Percentiles rank a stretch among this genome's conserved stretches.
phyloP scores from a whole-genome alignment of 2,113 vertebrate genomes.

The Nasalis larvatus region DNA sequence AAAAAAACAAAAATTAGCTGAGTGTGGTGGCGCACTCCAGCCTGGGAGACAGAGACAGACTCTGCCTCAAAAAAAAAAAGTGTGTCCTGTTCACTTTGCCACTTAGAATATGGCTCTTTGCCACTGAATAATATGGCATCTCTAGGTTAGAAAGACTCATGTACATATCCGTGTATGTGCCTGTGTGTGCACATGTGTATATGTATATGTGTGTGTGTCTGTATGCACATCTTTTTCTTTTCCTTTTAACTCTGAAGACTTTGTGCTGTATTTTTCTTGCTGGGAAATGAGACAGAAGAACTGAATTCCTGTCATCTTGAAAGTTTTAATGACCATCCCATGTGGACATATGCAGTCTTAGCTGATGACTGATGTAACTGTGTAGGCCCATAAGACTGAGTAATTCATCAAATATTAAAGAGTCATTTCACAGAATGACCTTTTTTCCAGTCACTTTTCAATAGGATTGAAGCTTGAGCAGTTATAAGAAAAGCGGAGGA shows the following conservation, averaged over 20 bases:
- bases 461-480: conserved; percentile 1
- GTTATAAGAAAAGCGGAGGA: conserved; percentile 24
- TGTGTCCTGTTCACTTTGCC: background rate
- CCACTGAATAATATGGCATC: conserved; percentile 11
- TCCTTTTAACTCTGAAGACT: conserved; percentile 19
- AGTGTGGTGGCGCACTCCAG: too few species aligned
- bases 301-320: background rate
- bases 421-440: conserved; percentile 35
- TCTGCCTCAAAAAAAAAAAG: background rate
- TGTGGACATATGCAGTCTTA: conserved; percentile 13
- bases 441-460: conserved; percentile 52
- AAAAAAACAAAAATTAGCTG: too few species aligned
- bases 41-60: too few species aligned
- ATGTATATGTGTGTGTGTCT: background rate
- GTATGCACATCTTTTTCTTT: background rate
- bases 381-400: conserved; percentile 1
- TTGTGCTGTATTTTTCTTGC: conserved; percentile 33
- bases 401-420: conserved; percentile 66
- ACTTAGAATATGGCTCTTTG: background rate
- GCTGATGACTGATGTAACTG: background rate
- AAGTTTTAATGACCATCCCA: conserved; percentile 22
- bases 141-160: background rate
- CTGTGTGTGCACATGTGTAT: background rate
- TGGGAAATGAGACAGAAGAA: conserved; percentile 52
- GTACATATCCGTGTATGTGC: background rate